Evolutionary conservation across 2,888 invertebrate genomes (phyloP).

Genomic region (Ferrisia virgata): DNA sequence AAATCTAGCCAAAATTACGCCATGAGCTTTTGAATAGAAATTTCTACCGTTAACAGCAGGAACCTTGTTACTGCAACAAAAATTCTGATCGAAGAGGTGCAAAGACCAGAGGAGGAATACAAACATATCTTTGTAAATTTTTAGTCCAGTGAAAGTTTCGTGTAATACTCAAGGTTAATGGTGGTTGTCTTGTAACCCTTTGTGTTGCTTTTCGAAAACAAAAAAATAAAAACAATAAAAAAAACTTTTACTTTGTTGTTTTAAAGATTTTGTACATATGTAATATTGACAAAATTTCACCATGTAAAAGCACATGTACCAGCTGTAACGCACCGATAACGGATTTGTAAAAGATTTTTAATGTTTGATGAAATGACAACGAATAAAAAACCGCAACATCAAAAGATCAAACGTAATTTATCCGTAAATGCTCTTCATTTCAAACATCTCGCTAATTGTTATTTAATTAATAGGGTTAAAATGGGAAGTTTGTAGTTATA

Average conservation of each 20-base stretch:
- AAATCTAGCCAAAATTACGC: neutral
- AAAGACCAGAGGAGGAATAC: no score
- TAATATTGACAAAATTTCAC: neutral
- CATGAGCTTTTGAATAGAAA: neutral
- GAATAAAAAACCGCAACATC: neutral
- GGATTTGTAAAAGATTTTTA: neutral
- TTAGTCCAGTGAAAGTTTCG: neutral
- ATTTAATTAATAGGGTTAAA: neutral
- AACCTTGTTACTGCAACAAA: no score
- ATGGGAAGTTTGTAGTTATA: neutral
- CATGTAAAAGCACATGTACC: neutral
- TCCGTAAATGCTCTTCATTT: neutral
- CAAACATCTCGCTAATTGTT: neutral
- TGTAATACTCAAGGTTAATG: neutral
- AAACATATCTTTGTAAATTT: no score
- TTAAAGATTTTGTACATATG: neutral
- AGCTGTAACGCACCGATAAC: neutral
- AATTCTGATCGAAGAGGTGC: no score
- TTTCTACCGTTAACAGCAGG: neutral
- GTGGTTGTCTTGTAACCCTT: neutral
- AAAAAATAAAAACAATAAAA: neutral
- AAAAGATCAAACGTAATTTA: neutral
- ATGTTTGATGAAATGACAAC: neutral
- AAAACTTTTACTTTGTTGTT: neutral
- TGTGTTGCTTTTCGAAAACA: neutral